These are phyloP conservation scores for Charaxes varanes DNA, from an alignment of 1,140 invertebrate species.

Conservation along the genomic window DNA sequence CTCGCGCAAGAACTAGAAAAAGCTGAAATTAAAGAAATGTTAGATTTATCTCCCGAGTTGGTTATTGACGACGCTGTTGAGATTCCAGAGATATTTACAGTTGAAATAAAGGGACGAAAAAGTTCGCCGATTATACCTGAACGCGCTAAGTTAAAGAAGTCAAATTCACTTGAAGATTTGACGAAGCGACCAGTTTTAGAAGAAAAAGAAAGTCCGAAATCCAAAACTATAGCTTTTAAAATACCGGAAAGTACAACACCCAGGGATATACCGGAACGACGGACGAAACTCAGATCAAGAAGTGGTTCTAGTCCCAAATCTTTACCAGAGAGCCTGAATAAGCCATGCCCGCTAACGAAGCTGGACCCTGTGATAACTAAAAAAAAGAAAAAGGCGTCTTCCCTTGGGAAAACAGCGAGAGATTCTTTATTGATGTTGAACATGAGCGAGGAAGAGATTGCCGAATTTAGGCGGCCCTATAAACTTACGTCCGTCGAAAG, in stretches of 20 bases:
- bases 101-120: conserved; percentile 37
- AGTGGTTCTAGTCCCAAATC: conserved; percentile 66
- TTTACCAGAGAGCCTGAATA: conserved; percentile 59
- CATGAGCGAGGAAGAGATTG: conserved; percentile 67
- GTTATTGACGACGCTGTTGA: conserved; percentile 53
- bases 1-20: conserved; percentile 54
- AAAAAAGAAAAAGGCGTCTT: conserved; percentile 61
- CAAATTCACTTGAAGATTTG: conserved; percentile 58
- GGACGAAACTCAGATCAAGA: conserved; percentile 38
- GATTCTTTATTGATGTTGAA: conserved; percentile 65
- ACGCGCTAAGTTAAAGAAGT: conserved; percentile 55
- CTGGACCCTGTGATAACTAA: conserved; percentile 50
- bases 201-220: conserved; percentile 42
- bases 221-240: conserved; percentile 59
- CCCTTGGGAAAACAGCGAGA: conserved; percentile 62
- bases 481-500: conserved; percentile 65
- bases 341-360: conserved; percentile 50
- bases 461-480: conserved; percentile 53
- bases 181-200: conserved; percentile 25
- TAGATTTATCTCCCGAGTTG: conserved; percentile 58
- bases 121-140: conserved; percentile 51
- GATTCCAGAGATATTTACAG: conserved; percentile 44
- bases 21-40: conserved; percentile 49
- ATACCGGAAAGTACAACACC: conserved; percentile 54
- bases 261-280: conserved; percentile 50